A percentile compares a stretch with the other conserved stretches of the same genome.
Conservation (phyloP, 2,113 vertebrate species). For the Empidonax alnorum region DNA sequence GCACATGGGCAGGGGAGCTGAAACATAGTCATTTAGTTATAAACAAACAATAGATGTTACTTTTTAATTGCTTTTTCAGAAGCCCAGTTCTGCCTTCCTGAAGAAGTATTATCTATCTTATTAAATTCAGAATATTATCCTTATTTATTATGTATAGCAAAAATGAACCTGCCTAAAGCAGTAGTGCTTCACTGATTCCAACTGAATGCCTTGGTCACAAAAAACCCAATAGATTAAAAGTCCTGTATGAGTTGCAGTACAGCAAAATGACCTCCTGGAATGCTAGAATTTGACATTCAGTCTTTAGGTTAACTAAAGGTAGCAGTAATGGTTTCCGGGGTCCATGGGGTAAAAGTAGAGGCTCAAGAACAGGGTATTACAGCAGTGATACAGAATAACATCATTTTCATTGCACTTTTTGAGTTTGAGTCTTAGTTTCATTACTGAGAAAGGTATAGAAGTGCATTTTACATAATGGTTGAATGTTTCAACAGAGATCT, state of each 20-base stretch:
- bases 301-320: not conserved
- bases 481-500: not conserved
- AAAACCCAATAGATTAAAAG: not conserved
- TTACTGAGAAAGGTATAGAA: not conserved
- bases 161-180: not conserved
- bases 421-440: not conserved
- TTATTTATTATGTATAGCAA: not conserved
- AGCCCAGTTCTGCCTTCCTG: not conserved
- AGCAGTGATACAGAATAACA: not conserved
- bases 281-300: not conserved
- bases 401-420: not conserved
- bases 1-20: not conserved
- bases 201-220: not conserved
- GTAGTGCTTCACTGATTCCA: not conserved
- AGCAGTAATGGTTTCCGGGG: not conserved
- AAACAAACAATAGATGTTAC: slow-evolving; percentile 33
- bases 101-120: not conserved
- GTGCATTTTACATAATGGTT: not conserved
- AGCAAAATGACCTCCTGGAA: not conserved
- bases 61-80: slow-evolving; percentile 47
- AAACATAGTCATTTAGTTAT: not conserved
- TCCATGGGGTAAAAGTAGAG: not conserved
- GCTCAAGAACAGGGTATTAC: not conserved
- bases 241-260: not conserved
- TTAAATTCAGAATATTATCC: not conserved